Evolutionary conservation across 2,888 invertebrate species (phyloP).

Genomic region (Bibio marci): DNA sequence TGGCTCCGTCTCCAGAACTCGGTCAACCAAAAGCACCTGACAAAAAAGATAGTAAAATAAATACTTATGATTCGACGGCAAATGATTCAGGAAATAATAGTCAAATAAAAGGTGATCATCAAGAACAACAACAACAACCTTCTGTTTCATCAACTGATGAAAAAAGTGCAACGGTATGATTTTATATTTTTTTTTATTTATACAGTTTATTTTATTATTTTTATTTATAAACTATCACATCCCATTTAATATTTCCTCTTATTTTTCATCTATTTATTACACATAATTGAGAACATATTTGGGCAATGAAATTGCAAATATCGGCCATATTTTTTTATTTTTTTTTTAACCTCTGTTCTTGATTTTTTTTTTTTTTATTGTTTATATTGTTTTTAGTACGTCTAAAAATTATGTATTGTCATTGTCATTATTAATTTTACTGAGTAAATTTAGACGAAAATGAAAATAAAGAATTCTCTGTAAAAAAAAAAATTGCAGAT

Average conservation of each 20-base stretch:
- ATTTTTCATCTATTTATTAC: too few relatives aligned
- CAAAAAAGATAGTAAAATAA: slow-evolving; percentile 31
- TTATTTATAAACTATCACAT: too few relatives aligned
- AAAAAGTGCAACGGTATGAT: background rate
- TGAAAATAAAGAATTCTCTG: too few relatives aligned
- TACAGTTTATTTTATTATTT: background rate
- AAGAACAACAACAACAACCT: too few relatives aligned
- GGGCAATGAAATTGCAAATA: slow-evolving; percentile 8
- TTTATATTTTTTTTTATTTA: slow-evolving; percentile 1
- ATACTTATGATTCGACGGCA: background rate
- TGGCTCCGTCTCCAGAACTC: slow-evolving; percentile 65
- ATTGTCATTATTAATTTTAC: too few relatives aligned
- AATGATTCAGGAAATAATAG: background rate
- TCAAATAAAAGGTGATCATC: slow-evolving; percentile 2
- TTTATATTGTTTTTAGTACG: too few relatives aligned
- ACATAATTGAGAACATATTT: too few relatives aligned
- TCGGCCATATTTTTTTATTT: slow-evolving; percentile 5
- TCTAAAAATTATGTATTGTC: too few relatives aligned
- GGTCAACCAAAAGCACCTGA: slow-evolving; percentile 60
- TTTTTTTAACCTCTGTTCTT: background rate
- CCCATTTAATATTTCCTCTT: too few relatives aligned
- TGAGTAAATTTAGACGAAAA: too few relatives aligned
- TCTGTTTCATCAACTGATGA: too few relatives aligned
- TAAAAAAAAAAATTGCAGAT: too few relatives aligned
- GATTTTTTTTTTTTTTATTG: background rate